Evolutionary conservation across 2,113 vertebrate species (phyloP).

Genomic region (Ondatra zibethicus): DNA sequence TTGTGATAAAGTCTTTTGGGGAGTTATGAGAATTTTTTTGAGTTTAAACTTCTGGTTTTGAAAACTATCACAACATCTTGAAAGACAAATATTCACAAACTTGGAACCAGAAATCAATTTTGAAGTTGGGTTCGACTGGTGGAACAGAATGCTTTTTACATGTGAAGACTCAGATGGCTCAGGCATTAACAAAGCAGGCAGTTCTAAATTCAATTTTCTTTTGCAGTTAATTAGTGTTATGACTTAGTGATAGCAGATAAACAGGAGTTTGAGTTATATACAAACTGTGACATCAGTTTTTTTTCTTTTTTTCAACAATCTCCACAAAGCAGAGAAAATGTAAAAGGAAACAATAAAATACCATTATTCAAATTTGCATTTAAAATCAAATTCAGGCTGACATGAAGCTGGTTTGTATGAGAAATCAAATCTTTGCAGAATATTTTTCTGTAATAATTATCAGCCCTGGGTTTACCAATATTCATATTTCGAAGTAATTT

Average conservation of each 20-base stretch:
- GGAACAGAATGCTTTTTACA: not conserved
- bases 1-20: not conserved
- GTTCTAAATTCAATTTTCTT: constrained; percentile 50
- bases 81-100: constrained; percentile 41
- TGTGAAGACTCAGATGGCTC: constrained; percentile 8
- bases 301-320: constrained; percentile 15
- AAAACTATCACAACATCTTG: not conserved
- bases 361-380: constrained; percentile 51
- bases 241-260: not conserved
- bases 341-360: constrained; percentile 55
- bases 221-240: constrained; percentile 43
- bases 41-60: constrained; percentile 3
- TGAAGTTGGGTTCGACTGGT: not conserved
- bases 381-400: constrained; percentile 52
- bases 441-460: constrained; percentile 14
- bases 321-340: constrained; percentile 24
- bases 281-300: not conserved
- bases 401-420: constrained; percentile 33
- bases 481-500: constrained; percentile 45
- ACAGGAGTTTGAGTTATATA: not conserved
- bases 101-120: constrained; percentile 49
- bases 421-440: constrained; percentile 50
- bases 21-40: constrained; percentile 1
- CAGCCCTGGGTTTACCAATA: not conserved
- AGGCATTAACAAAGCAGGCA: constrained; percentile 19